Evolutionary conservation across 1,140 invertebrate genomes (phyloP).

Genomic region (Grapholita molesta): DNA sequence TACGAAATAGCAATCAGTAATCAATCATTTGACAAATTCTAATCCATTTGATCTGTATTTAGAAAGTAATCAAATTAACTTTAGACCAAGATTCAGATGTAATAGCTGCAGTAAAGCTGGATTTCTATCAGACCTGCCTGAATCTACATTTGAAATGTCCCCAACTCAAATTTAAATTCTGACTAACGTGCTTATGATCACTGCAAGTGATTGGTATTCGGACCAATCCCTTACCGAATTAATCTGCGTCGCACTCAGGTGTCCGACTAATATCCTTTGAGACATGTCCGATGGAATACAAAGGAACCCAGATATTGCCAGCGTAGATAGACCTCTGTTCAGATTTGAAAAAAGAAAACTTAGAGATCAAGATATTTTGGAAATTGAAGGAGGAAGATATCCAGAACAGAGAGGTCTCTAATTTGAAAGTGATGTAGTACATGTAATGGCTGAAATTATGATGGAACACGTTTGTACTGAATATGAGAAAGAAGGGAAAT

Average conservation of each 20-base stretch:
- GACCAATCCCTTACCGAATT: neutral
- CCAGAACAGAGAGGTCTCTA: neutral
- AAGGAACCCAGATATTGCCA: neutral
- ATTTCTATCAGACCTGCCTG: neutral
- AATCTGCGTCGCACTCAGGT: neutral
- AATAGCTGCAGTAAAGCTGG: too few relatives aligned
- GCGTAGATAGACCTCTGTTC: neutral
- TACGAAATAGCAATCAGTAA: too few relatives aligned
- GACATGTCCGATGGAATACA: neutral
- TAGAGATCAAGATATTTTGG: neutral
- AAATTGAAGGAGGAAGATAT: neutral
- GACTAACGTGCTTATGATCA: neutral
- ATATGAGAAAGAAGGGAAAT: neutral
- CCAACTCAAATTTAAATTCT: neutral
- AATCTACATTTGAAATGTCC: neutral
- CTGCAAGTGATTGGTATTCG: constrained; percentile 1
- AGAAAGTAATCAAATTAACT: too few relatives aligned
- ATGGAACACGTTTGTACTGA: neutral
- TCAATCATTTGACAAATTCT: too few relatives aligned
- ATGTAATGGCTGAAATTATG: neutral
- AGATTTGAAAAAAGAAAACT: neutral
- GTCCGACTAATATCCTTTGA: neutral
- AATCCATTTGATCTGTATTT: too few relatives aligned
- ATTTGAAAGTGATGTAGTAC: neutral
- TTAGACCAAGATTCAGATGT: too few relatives aligned